Percentiles rank a stretch among this genome's conserved stretches.
These are phyloP conservation scores for Symphodus melops DNA, from an alignment of 2,113 vertebrate species.

Conservation along the genomic window DNA sequence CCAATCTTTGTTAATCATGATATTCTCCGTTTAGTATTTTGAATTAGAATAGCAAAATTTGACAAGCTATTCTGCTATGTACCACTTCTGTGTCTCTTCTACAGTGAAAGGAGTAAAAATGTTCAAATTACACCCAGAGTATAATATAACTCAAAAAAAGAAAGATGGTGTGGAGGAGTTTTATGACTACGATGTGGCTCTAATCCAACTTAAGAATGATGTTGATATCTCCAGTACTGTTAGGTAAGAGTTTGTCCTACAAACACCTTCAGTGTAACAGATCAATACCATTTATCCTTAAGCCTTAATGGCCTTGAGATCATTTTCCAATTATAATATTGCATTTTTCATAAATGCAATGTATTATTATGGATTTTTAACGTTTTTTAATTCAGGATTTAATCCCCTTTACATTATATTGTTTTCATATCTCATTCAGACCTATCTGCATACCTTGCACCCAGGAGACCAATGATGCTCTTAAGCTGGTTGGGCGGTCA, in stretches of 20 bases:
- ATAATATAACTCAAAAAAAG: constrained; percentile 24
- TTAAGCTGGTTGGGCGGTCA: constrained; percentile 48
- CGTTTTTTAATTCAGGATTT: too few species aligned
- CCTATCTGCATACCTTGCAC: constrained; percentile 85
- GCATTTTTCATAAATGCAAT: background rate
- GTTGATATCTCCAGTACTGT: background rate
- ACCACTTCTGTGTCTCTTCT: background rate
- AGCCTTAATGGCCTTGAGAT: background rate
- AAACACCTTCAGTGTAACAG: background rate
- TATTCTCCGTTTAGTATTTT: background rate
- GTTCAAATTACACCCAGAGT: constrained; percentile 48
- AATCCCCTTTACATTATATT: background rate
- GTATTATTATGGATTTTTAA: background rate
- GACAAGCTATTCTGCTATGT: background rate
- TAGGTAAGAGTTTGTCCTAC: constrained; percentile 53
- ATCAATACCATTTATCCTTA: background rate
- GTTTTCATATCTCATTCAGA: constrained; percentile 53
- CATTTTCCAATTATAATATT: background rate
- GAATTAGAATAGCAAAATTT: background rate
- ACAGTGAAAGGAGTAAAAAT: constrained; percentile 45
- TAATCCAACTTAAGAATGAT: constrained; percentile 62
- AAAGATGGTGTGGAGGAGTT: constrained; percentile 60
- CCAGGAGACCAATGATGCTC: constrained; percentile 69
- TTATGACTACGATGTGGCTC: constrained; percentile 84
- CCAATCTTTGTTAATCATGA: background rate